phyloP scores from a whole-genome alignment of 2,797 vertebrate species.

The Cyprinodon diabolis region DNA sequence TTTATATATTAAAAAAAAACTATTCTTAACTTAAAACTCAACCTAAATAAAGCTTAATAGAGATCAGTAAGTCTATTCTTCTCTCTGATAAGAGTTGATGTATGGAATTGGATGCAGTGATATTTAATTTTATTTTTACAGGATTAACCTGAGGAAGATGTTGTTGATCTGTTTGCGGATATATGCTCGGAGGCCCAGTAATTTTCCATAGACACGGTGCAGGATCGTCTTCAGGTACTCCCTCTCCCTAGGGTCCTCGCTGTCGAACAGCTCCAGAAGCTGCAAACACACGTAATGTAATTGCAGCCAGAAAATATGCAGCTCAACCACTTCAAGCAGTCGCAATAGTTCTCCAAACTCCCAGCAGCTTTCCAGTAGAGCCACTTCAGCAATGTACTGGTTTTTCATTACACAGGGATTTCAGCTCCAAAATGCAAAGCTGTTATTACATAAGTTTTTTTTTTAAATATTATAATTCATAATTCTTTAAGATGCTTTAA shows the following conservation, averaged over 20 bases:
- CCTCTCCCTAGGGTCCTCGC: constrained; percentile 91
- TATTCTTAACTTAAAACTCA: neutral
- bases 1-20: neutral
- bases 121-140: constrained; percentile 11
- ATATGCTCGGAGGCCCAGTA: constrained; percentile 91
- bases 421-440: neutral
- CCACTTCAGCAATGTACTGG: neutral
- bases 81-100: neutral
- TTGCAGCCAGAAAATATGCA: constrained; percentile 22
- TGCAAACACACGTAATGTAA: constrained; percentile 50
- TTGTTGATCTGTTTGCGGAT: constrained; percentile 97
- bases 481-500: neutral
- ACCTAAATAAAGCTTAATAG: neutral
- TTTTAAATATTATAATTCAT: neutral
- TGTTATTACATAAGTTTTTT: neutral
- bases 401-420: neutral
- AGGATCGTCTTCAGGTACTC: constrained; percentile 95
- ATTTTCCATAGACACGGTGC: constrained; percentile 93
- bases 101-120: constrained; percentile 29
- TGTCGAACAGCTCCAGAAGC: constrained; percentile 92
- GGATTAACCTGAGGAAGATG: constrained; percentile 89
- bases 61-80: no score
- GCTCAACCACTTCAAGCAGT: neutral
- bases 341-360: neutral
- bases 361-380: neutral